Evolutionary conservation across 2,888 invertebrate genomes (phyloP).

Genomic region (Dolomedes plantarius): DNA sequence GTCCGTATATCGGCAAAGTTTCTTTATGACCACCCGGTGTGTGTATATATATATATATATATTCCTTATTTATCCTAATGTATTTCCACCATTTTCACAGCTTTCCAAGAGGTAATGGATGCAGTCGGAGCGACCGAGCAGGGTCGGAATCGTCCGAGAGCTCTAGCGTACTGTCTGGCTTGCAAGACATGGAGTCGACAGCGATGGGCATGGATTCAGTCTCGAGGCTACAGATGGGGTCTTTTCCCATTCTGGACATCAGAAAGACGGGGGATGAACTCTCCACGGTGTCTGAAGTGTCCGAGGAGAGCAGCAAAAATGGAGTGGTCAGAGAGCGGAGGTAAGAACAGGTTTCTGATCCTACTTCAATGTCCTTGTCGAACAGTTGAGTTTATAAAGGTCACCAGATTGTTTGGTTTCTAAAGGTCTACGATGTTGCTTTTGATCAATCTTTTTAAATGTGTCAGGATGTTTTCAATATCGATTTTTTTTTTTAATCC

Average conservation of each 20-base stretch:
- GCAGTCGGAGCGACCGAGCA: slow-evolving; percentile 26
- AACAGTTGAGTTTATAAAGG: too few species aligned
- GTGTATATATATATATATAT: too few species aligned
- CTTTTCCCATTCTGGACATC: slow-evolving; percentile 40
- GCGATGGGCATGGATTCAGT: slow-evolving; percentile 12
- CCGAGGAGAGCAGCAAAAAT: slow-evolving; percentile 72
- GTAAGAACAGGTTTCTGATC: slow-evolving; percentile 24
- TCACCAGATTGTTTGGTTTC: too few species aligned
- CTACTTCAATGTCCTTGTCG: too few species aligned
- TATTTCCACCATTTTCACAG: too few species aligned
- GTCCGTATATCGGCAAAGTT: too few species aligned
- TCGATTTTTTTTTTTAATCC: too few species aligned
- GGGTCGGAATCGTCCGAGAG: slow-evolving; percentile 58
- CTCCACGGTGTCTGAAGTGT: slow-evolving; percentile 74
- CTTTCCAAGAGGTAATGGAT: slow-evolving; percentile 34
- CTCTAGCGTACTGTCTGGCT: slow-evolving; percentile 44
- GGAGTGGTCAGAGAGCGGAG: slow-evolving; percentile 51
- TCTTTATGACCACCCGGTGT: too few species aligned
- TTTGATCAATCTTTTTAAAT: too few species aligned
- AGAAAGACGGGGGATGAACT: slow-evolving; percentile 68
- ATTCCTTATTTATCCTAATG: too few species aligned
- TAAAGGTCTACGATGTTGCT: too few species aligned
- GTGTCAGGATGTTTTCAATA: too few species aligned
- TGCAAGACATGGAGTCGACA: slow-evolving; percentile 49
- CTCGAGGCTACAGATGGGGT: slow-evolving; percentile 38